phyloP scores from a whole-genome alignment of 1,140 invertebrate species.

The Macrocentrus cingulum region DNA sequence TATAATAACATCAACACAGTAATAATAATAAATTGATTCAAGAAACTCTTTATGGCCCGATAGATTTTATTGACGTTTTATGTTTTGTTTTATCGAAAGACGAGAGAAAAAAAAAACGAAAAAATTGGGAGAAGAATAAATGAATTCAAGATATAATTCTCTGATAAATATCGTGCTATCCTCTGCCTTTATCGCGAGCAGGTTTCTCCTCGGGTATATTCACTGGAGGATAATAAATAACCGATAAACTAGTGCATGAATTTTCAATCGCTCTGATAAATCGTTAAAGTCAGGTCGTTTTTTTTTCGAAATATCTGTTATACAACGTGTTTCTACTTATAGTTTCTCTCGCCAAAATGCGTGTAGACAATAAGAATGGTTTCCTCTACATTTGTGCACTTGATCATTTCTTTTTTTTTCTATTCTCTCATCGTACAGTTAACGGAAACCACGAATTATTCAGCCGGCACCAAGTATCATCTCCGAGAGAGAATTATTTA shows the following conservation, averaged over 20 bases:
- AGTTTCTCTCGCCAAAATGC: not conserved
- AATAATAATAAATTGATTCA: too few relatives aligned
- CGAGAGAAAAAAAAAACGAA: too few relatives aligned
- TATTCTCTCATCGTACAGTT: not conserved
- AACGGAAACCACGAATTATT: constrained; percentile 1
- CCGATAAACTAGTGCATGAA: constrained; percentile 16
- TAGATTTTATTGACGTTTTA: too few relatives aligned
- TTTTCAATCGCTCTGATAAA: constrained; percentile 12
- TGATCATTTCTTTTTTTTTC: not conserved
- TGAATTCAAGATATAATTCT: too few relatives aligned
- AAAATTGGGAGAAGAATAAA: too few relatives aligned
- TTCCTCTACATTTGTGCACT: not conserved
- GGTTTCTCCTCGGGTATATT: not conserved
- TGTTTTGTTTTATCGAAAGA: too few relatives aligned
- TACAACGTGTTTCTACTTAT: not conserved
- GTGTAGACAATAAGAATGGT: not conserved
- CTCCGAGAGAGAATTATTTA: not conserved
- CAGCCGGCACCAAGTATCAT: not conserved
- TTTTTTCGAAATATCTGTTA: too few relatives aligned
- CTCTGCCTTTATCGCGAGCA: not conserved
- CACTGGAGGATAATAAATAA: constrained; percentile 15
- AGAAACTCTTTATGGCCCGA: too few relatives aligned
- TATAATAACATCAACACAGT: too few relatives aligned
- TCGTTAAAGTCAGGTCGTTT: not conserved
- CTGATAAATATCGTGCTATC: too few relatives aligned